These are phyloP conservation scores for Caenorhabditis virilis DNA, from an alignment of 2,888 invertebrate species.

Conservation along the genomic window DNA sequence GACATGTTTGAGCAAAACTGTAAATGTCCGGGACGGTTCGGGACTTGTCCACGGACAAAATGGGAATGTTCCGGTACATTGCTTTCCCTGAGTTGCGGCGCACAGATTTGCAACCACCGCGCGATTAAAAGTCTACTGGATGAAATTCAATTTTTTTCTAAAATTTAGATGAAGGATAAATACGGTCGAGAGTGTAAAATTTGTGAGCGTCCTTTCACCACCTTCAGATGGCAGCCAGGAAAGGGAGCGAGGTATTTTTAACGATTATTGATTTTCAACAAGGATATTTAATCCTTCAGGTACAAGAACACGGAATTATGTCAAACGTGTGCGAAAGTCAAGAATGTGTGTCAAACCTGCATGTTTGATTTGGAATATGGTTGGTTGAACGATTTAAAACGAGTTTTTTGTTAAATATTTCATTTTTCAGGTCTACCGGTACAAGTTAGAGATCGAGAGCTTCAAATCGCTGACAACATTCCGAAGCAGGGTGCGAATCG, in stretches of 20 bases:
- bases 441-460: conserved; percentile 84
- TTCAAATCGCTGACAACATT: conserved; percentile 86
- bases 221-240: conserved; percentile 95
- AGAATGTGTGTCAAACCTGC: conserved; percentile 95
- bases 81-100: too few relatives aligned
- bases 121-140: not conserved
- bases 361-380: conserved; percentile 89
- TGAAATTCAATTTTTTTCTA: too few relatives aligned
- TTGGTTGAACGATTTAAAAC: too few relatives aligned
- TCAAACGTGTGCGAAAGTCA: conserved; percentile 89
- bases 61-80: too few relatives aligned
- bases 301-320: conserved; percentile 96
- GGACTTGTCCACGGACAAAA: too few relatives aligned
- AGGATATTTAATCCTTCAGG: conserved; percentile 68
- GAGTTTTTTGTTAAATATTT: not conserved
- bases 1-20: too few relatives aligned
- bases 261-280: not conserved
- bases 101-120: not conserved
- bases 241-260: conserved; percentile 71
- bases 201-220: conserved; percentile 89
- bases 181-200: conserved; percentile 96
- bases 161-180: conserved; percentile 85
- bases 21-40: too few relatives aligned
- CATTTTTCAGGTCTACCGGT: conserved; percentile 73
- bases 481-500: conserved; percentile 93